Evolutionary conservation across 2,797 vertebrate species (phyloP).

Genomic region (Triplophysa bombifrons): DNA sequence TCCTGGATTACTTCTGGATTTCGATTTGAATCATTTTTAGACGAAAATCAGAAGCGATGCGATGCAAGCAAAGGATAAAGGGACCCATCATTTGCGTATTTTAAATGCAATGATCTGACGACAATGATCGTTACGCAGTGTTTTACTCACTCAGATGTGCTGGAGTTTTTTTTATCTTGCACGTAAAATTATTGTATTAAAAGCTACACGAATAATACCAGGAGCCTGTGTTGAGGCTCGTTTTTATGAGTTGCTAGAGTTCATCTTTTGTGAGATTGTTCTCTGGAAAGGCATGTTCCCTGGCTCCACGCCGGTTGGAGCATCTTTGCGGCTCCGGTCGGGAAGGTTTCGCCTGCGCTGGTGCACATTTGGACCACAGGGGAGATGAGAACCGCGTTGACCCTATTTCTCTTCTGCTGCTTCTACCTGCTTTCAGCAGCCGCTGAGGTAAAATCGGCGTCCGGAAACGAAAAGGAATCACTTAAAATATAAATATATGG

Average conservation of each 20-base stretch:
- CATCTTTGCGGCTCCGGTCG: slow-evolving; percentile 82
- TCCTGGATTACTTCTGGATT: slow-evolving; percentile 12
- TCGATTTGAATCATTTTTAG: neutral
- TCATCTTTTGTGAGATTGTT: slow-evolving; percentile 7
- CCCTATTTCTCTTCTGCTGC: slow-evolving; percentile 85
- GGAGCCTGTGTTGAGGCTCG: neutral
- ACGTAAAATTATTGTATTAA: neutral
- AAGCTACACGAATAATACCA: neutral
- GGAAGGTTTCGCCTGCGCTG: slow-evolving; percentile 76
- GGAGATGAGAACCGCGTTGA: slow-evolving; percentile 92
- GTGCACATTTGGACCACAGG: slow-evolving; percentile 75
- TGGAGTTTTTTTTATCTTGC: neutral
- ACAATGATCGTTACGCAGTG: neutral
- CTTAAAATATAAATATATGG: no score
- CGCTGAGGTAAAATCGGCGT: slow-evolving; percentile 79
- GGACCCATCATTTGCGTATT: neutral
- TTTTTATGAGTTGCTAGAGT: slow-evolving; percentile 6
- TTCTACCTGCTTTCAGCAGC: slow-evolving; percentile 81
- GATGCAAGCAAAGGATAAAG: neutral
- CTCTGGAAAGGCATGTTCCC: slow-evolving; percentile 80
- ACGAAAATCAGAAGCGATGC: neutral
- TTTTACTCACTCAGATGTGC: neutral
- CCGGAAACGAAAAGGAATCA: no score
- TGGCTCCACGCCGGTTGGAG: slow-evolving; percentile 81
- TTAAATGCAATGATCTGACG: neutral